Conservation (phyloP, 2,113 vertebrate genomes). For the Thalassarche chlororhynchos region DNA sequence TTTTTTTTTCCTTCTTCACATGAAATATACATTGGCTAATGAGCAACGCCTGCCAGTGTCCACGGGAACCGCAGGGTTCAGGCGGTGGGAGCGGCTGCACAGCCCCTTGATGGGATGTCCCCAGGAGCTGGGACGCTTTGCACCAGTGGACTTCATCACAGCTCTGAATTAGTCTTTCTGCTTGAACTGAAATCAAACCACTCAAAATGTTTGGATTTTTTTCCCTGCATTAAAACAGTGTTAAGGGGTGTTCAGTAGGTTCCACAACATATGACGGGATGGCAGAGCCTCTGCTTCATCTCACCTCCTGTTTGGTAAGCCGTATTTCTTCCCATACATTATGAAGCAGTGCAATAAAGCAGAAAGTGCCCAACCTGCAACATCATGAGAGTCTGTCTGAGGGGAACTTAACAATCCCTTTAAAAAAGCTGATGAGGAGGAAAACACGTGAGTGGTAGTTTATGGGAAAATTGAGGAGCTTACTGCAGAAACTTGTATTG, state of each 20-base stretch:
- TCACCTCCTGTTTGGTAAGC: background rate
- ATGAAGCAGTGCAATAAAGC: background rate
- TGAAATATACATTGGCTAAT: background rate
- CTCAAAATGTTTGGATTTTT: background rate
- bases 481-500: background rate
- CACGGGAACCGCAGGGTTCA: background rate
- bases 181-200: background rate
- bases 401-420: background rate
- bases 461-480: background rate
- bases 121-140: background rate
- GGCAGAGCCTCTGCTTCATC: background rate
- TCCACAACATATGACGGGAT: background rate
- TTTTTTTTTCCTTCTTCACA: background rate
- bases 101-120: background rate
- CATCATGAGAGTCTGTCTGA: background rate
- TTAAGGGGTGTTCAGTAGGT: background rate
- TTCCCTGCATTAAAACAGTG: background rate
- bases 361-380: background rate
- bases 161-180: background rate
- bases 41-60: rapidly evolving
- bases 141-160: rapidly evolving
- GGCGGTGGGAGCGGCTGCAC: rapidly evolving
- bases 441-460: background rate
- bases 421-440: background rate
- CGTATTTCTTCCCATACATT: background rate